Evolutionary conservation across 1,140 invertebrate genomes (phyloP), one percentile per base, ranked within the genome.

Genomic region (Pararge aegeria): DNA sequence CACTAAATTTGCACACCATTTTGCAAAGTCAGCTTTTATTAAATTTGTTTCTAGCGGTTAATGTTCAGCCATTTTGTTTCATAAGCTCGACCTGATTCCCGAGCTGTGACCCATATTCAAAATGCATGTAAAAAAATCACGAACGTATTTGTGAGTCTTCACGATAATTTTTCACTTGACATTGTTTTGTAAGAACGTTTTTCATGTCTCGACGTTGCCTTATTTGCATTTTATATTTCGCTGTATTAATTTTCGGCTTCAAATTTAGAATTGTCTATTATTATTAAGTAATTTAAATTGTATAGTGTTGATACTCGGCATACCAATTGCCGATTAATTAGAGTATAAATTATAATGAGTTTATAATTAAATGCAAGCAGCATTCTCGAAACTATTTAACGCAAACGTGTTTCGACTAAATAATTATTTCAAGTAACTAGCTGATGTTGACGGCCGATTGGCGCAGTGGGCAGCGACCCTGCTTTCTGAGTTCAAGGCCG

Each of bases 11-110:
- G 13, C 38, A 18, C 38, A 15, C 38, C 13, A 42, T 42, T 42
- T 42, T 16, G 38, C 38, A 42, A 42, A 42, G 38, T 42, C 38
- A 42, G 38, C 38, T 46, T 46, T 46, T 46, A 46, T 46, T 20
- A 46, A 46, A 46, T 46, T 46, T 20, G 44, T 46, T 46, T 46
- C 20, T 46, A 46, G 44, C 44, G 18, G 44, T 46, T 46, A 46
- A 46, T 46, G 44, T 21, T 21, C 18, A 20, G 20, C 44, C 44
- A 21, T 46, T 46, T 46, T 20, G 44, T 46, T 46, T 46, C 44
- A 46, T 46, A 21, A 46, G 44, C 44, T 46, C 20, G 44, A 46
- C 44, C 44, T 46, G 5, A 21, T 46, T 46, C 44, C 12, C 20
- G 19, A 21, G 5, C 12, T 19, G 18, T 46, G 44, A n/a, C 44